A percentile compares a stretch with the other conserved stretches of the same genome.
Evolutionary conservation across 2,113 vertebrate genomes (phyloP).

Genomic region (crab-eating macaque (Macaca fascicularis)): T2T-MFA8v1.1 NC_088380.1:167045501-167046000

Average conservation of each 20-base stretch:
- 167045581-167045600: not conserved
- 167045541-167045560: not conserved
- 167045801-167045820: not conserved
- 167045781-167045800: not conserved
- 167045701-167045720: accelerated
- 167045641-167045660: not conserved
- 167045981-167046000: too few species aligned
- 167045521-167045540: not conserved
- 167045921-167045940: too few species aligned
- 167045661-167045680: not conserved
- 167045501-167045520: not conserved
- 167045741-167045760: not conserved
- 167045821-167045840: not conserved
- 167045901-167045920: too few species aligned
- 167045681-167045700: not conserved
- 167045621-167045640: not conserved
- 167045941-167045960: too few species aligned
- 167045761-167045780: not conserved
- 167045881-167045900: accelerated
- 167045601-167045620: not conserved
- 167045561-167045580: not conserved
- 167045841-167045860: accelerated
- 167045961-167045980: too few species aligned
- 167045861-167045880: not conserved
- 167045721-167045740: not conserved